phyloP scores from a whole-genome alignment of 1,140 invertebrate genomes.

The Hetaerina americana region DNA sequence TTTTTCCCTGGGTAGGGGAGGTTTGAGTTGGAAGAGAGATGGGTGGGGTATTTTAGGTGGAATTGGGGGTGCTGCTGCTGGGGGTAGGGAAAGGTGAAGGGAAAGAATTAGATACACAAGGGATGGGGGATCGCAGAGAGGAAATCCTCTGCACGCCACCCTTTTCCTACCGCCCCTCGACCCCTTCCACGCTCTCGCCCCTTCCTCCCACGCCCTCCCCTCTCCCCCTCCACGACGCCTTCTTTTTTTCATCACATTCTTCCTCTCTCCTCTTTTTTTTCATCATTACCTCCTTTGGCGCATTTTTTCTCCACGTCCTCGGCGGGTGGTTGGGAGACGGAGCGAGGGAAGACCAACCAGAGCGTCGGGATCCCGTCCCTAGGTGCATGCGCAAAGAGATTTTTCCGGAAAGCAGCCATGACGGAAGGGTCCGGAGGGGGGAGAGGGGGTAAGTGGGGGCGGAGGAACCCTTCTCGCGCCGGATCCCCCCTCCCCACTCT shows the following conservation, averaged over 20 bases:
- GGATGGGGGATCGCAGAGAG: not conserved
- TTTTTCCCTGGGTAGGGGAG: no score
- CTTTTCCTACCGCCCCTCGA: not conserved
- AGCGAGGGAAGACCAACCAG: not conserved
- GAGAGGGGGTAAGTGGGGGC: no score
- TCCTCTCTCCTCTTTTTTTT: not conserved
- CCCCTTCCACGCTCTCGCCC: not conserved
- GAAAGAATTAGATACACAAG: no score
- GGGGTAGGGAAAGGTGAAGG: not conserved
- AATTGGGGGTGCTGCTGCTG: no score
- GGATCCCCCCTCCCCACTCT: not conserved
- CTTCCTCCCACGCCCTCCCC: not conserved
- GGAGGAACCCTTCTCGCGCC: no score
- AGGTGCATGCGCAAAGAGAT: not conserved
- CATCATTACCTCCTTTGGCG: not conserved
- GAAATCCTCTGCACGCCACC: not conserved
- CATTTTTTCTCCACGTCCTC: not conserved
- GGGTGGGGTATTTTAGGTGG: no score
- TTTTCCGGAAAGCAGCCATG: not conserved
- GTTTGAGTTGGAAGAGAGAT: no score
- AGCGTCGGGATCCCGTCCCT: not conserved
- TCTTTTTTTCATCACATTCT: not conserved
- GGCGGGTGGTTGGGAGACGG: not conserved
- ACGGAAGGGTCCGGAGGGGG: no score
- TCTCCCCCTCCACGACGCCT: not conserved